Percentiles rank a stretch among this genome's conserved stretches.
Conservation (phyloP, 2,888 invertebrate species). For the Diaprepes abbreviatus region DNA sequence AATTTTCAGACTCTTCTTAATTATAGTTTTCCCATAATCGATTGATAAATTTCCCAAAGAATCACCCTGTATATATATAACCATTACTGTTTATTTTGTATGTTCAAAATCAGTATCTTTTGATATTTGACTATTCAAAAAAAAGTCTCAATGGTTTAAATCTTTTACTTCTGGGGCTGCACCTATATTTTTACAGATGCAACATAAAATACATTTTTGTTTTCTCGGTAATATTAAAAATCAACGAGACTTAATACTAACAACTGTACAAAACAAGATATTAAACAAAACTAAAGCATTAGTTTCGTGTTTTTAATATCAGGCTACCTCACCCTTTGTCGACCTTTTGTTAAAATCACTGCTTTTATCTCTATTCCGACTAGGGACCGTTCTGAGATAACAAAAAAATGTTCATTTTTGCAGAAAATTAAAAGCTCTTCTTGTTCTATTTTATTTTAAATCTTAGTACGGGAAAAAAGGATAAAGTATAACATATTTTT, state of each 20-base stretch:
- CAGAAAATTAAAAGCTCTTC: slow-evolving; percentile 25
- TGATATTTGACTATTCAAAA: too few species aligned
- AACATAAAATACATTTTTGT: neutral
- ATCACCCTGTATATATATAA: too few species aligned
- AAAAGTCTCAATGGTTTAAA: too few species aligned
- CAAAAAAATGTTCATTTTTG: slow-evolving; percentile 28
- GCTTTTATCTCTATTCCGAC: slow-evolving; percentile 18
- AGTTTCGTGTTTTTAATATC: slow-evolving; percentile 26
- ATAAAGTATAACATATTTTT: neutral
- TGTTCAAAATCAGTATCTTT: too few species aligned
- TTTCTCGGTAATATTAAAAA: neutral
- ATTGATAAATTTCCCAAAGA: too few species aligned
- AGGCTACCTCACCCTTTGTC: slow-evolving; percentile 3
- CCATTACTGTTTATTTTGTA: too few species aligned
- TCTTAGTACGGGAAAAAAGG: slow-evolving; percentile 10
- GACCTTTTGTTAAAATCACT: slow-evolving; percentile 23
- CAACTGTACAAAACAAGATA: neutral
- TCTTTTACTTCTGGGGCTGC: too few species aligned
- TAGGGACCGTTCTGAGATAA: slow-evolving; percentile 6
- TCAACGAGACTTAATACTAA: neutral
- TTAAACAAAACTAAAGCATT: neutral
- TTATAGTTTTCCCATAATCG: too few species aligned
- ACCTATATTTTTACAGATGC: too few species aligned
- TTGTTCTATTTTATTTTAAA: slow-evolving; percentile 17
- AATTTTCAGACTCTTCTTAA: too few species aligned